Evolutionary conservation across 23 tunicate species (phyloP).

Genomic region (Styela clava): DNA sequence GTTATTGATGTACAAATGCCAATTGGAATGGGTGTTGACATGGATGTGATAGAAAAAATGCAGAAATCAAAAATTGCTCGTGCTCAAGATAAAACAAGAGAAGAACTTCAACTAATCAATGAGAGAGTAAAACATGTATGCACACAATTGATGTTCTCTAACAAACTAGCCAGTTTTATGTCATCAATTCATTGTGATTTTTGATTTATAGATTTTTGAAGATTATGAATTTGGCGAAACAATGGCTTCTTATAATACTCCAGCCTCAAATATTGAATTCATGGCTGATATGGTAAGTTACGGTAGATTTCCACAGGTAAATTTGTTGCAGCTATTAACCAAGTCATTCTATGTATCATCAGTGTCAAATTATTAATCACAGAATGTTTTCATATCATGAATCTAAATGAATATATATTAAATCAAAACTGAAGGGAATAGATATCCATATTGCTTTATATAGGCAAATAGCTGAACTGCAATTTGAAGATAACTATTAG

Average conservation of each 20-base stretch:
- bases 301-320: too few relatives aligned
- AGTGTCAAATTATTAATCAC: too few relatives aligned
- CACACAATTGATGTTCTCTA: background rate
- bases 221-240: constrained; percentile 45
- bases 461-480: too few relatives aligned
- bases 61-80: constrained; percentile 28
- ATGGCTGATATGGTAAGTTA: constrained; percentile 54
- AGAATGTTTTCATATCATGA: too few relatives aligned
- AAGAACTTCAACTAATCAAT: constrained; percentile 45
- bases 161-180: background rate
- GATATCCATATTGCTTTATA: too few relatives aligned
- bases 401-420: too few relatives aligned
- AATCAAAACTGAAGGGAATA: too few relatives aligned
- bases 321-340: too few relatives aligned
- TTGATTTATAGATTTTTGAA: constrained; percentile 27
- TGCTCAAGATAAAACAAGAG: constrained; percentile 46
- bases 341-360: too few relatives aligned
- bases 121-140: constrained; percentile 46
- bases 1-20: constrained; percentile 22
- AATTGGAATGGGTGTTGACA: background rate
- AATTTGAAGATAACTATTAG: too few relatives aligned
- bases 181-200: background rate
- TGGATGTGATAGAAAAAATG: constrained; percentile 19
- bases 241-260: background rate
- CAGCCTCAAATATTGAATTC: constrained; percentile 29